phyloP scores from a whole-genome alignment of 2,113 vertebrate genomes.

The Apodemus sylvaticus region DNA sequence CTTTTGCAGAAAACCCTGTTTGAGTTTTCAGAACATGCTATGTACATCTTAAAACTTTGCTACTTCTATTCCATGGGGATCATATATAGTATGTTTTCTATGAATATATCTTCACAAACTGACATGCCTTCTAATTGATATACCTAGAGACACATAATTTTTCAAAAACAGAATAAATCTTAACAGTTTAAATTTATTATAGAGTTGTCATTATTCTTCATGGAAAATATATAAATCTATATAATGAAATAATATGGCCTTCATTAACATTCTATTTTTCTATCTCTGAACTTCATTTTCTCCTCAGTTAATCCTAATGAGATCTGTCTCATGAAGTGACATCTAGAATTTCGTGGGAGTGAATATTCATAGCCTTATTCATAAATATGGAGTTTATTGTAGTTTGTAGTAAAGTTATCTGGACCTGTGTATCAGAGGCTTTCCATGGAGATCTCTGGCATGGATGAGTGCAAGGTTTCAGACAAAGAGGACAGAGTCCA shows the following conservation, averaged over 20 bases:
- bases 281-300: background rate
- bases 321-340: background rate
- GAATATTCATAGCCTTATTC: background rate
- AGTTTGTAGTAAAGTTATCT: too few species aligned
- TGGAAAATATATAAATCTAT: background rate
- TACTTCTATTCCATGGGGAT: too few species aligned
- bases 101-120: background rate
- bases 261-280: background rate
- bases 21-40: background rate
- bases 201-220: background rate
- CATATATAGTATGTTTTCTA: background rate
- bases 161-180: background rate
- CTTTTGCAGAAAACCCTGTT: background rate
- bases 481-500: too few species aligned
- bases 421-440: too few species aligned
- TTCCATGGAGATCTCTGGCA: too few species aligned
- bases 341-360: background rate
- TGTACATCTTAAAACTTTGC: background rate
- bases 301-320: background rate
- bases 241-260: background rate
- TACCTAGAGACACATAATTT: background rate
- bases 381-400: background rate
- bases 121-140: background rate
- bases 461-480: too few species aligned
- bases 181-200: background rate